Base-by-base conservation (phyloP, 2,888 invertebrate species). In the Andrena camellia region DNA sequence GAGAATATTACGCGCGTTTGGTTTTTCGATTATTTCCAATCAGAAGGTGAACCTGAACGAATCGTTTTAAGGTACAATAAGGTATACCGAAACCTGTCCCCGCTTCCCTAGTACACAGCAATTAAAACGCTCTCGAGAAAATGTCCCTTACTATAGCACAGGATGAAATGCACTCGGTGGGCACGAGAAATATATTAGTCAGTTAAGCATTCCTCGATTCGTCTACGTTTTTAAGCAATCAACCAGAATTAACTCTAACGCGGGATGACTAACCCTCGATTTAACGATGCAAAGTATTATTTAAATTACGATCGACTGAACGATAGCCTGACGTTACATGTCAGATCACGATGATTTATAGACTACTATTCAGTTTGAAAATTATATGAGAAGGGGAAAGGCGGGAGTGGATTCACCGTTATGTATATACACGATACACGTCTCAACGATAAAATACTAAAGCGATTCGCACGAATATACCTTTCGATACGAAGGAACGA, bases 101-200 rank as follows among this genome's bases (percentile, higher is more conserved):
- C 20, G 52, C 57, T 66, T 50, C 50, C 62, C 67, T 71, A 62
- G 33, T 60, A 31, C 62, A 62, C 71, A 57, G 8, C 57, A 70
- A 57, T 82, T 68, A 52, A 57, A 57, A 71, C 72, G 69, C 63
- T 70, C 72, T 59, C 17, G 57, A 83, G 20, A 71, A 71, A 66
- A 63, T 63, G 13, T 72, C 57, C 20, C 26, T 83, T 23, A 60
- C 23, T 71, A 29, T 68, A 70, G 20, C 23, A 54, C 31, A 5
- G 23, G 62, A 67, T 52, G 57, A 82, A 75, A 71, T 77, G 79
- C 52, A 76, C 60, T 83, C 80, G 78, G 70, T 80, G 76, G 79
- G 74, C 66, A 78, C 42, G 57, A 79, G 26, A 52, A 71, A 63
- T 74, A 63, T 31, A 42, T 70, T 71, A 20, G 48, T 62, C 42